Conservation (phyloP, 2,888 invertebrate species). For the Buathra laborator region DNA sequence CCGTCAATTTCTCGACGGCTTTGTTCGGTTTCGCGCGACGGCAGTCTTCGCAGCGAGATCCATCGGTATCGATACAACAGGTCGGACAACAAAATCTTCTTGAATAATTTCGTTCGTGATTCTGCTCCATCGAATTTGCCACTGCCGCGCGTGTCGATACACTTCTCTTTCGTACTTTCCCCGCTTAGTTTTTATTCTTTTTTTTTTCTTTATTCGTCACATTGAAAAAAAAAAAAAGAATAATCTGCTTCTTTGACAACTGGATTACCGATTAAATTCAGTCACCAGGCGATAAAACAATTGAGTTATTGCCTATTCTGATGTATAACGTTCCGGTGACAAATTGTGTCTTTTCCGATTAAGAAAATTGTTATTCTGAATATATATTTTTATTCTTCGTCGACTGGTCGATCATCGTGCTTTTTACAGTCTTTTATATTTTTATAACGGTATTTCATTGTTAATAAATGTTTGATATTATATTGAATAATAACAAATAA, state of each 20-base stretch:
- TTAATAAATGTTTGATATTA: neutral
- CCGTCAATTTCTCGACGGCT: conserved; percentile 72
- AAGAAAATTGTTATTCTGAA: conserved; percentile 3
- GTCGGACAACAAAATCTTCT: conserved; percentile 41
- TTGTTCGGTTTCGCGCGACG: neutral
- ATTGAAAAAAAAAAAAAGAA: neutral
- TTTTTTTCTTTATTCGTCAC: neutral
- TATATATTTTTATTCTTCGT: conserved; percentile 15
- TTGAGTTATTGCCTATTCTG: neutral
- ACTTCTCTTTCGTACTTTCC: neutral
- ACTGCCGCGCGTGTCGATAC: neutral
- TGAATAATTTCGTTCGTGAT: conserved; percentile 10
- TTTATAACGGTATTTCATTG: neutral
- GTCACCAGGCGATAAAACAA: neutral
- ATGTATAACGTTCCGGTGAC: neutral
- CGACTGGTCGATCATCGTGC: neutral
- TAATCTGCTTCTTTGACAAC: neutral
- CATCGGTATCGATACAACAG: conserved; percentile 25
- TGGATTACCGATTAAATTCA: neutral
- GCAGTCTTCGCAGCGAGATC: conserved; percentile 35
- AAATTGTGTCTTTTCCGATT: neutral
- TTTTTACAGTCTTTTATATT: neutral
- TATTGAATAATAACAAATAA: too few species aligned
- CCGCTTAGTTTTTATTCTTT: neutral
- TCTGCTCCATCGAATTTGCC: conserved; percentile 21